phyloP scores from a whole-genome alignment of 2,797 vertebrate genomes.

The Epinephelus malabaricus region DNA sequence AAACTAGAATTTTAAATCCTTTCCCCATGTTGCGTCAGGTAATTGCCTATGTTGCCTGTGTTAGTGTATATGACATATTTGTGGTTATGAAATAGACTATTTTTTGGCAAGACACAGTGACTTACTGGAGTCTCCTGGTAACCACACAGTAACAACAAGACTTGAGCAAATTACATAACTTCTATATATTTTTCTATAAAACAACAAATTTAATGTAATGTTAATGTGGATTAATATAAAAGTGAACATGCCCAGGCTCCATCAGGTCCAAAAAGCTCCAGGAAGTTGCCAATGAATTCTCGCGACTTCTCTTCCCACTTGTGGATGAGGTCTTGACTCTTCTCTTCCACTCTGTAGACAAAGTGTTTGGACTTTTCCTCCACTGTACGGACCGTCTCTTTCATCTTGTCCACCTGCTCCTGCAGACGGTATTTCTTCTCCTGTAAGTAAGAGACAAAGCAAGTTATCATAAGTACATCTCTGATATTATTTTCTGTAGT shows the following conservation, averaged over 20 bases:
- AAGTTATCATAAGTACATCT: not conserved
- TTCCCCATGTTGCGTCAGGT: not conserved
- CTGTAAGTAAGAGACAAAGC: constrained; percentile 72
- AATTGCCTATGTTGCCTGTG: not conserved
- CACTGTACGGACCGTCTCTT: constrained; percentile 97
- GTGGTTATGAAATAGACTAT: too few species aligned
- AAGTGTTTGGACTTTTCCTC: constrained; percentile 98
- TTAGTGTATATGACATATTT: not conserved
- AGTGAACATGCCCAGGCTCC: constrained; percentile 92
- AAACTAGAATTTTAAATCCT: not conserved
- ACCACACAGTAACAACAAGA: not conserved
- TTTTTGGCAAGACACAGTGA: not conserved
- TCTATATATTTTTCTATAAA: not conserved
- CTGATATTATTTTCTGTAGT: not conserved
- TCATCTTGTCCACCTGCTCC: constrained; percentile 98
- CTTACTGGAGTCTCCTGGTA: not conserved
- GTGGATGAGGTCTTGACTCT: constrained; percentile 97
- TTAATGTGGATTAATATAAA: constrained; percentile 17
- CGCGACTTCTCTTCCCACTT: constrained; percentile 99
- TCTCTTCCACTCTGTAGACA: constrained; percentile 97
- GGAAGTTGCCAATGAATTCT: constrained; percentile 97
- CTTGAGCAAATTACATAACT: not conserved
- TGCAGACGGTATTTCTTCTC: constrained; percentile 98
- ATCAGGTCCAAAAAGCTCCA: constrained; percentile 97
- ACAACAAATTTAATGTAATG: not conserved